Conservation (phyloP, 2,113 vertebrate genomes). For the Gasterosteus aculeatus region DNA sequence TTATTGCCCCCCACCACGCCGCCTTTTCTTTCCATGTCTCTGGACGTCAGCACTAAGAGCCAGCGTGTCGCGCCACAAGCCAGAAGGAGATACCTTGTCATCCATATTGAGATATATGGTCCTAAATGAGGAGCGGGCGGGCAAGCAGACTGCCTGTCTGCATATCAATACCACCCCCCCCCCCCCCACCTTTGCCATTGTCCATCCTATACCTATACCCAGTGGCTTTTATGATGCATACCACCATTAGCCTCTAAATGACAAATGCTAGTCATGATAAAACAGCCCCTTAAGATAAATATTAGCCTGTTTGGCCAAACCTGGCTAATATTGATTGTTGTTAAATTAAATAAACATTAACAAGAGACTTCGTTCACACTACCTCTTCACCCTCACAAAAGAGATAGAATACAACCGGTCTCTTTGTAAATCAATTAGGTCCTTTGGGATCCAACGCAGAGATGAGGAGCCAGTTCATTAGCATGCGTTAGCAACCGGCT, state of each 20-base stretch:
- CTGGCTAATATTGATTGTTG: neutral
- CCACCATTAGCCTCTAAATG: conserved; percentile 85
- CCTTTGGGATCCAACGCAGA: conserved; percentile 65
- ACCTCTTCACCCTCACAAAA: conserved; percentile 84
- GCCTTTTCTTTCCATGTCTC: conserved; percentile 65
- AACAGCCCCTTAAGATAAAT: neutral
- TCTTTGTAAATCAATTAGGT: conserved; percentile 86
- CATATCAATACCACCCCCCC: conserved; percentile 66
- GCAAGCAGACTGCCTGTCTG: conserved; percentile 79
- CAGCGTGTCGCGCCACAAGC: conserved; percentile 75
- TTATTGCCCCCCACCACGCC: conserved; percentile 53
- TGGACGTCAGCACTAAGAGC: conserved; percentile 79
- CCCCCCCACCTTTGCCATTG: conserved; percentile 47
- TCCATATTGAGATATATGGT: conserved; percentile 81
- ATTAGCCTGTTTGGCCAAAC: neutral
- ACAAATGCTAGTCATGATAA: neutral
- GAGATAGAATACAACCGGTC: conserved; percentile 78
- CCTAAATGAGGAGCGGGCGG: conserved; percentile 76
- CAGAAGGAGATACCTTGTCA: conserved; percentile 77
- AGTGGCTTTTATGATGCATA: conserved; percentile 69
- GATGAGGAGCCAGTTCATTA: conserved; percentile 62
- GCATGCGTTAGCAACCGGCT: conserved; percentile 19
- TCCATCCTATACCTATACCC: conserved; percentile 38
- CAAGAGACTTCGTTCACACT: conserved; percentile 83
- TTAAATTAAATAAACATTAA: neutral